A percentile compares a stretch with the other conserved stretches of the same genome.
Evolutionary conservation across 2,888 invertebrate species (phyloP).

Genomic region (Drosophila colorata): DNA sequence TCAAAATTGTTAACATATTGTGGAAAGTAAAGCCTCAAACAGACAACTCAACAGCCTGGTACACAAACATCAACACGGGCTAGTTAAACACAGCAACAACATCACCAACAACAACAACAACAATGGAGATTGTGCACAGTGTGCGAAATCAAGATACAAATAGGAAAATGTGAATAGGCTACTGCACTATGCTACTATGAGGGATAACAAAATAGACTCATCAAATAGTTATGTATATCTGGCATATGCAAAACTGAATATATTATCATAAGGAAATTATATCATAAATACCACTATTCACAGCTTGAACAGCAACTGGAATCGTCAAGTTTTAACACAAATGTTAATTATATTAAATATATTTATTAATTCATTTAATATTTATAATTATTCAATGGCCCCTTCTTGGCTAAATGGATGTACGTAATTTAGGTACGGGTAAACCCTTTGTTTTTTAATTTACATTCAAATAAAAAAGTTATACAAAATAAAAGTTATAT

Average conservation of each 20-base stretch:
- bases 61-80: constrained; percentile 24
- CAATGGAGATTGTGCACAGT: constrained; percentile 25
- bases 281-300: neutral
- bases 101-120: constrained; percentile 16
- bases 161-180: constrained; percentile 28
- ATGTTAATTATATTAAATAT: neutral
- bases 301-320: too few relatives aligned
- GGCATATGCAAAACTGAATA: neutral
- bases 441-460: too few relatives aligned
- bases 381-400: too few relatives aligned
- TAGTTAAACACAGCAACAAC: constrained; percentile 19
- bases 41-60: constrained; percentile 47
- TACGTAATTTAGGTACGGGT: too few relatives aligned
- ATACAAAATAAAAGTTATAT: too few relatives aligned
- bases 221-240: neutral
- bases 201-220: constrained; percentile 19
- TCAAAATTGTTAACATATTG: constrained; percentile 70
- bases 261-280: neutral
- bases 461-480: too few relatives aligned
- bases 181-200: constrained; percentile 28
- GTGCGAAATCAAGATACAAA: constrained; percentile 50
- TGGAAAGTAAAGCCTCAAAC: constrained; percentile 52
- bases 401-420: too few relatives aligned
- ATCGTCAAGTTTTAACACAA: neutral
- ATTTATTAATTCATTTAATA: too few relatives aligned